Percentiles rank a stretch among this genome's conserved stretches.
phyloP scores from a whole-genome alignment of 1,140 invertebrate species.

The Calephelis nemesis region DNA sequence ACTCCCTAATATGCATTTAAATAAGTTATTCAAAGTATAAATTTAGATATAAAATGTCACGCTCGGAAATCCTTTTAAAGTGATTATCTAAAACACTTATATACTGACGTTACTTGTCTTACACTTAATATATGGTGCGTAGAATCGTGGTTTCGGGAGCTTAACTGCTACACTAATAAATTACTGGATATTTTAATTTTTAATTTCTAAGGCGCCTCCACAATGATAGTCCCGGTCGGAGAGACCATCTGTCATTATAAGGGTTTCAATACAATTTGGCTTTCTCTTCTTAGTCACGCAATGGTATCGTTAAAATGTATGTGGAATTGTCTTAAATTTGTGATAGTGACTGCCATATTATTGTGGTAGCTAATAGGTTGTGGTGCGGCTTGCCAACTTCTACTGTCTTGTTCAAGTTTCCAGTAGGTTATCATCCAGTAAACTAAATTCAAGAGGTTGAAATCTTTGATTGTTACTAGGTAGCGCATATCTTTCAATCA shows the following conservation, averaged over 20 bases:
- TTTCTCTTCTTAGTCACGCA: constrained; percentile 64
- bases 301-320: constrained; percentile 27
- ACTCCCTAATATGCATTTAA: too few relatives aligned
- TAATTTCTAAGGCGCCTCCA: constrained; percentile 37
- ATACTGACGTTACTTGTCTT: background rate
- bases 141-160: constrained; percentile 4
- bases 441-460: too few relatives aligned
- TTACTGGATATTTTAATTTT: constrained; percentile 33
- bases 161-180: constrained; percentile 2
- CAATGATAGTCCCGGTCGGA: constrained; percentile 34
- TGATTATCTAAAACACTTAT: too few relatives aligned
- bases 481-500: too few relatives aligned
- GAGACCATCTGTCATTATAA: constrained; percentile 46
- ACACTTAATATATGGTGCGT: background rate
- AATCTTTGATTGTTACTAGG: too few relatives aligned
- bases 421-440: too few relatives aligned
- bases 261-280: constrained; percentile 49
- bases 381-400: too few relatives aligned
- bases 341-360: background rate
- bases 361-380: too few relatives aligned
- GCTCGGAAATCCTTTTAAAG: too few relatives aligned
- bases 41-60: too few relatives aligned
- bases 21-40: too few relatives aligned
- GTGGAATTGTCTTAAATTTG: constrained; percentile 10
- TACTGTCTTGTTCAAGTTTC: too few relatives aligned